Percentiles rank a stretch among this genome's conserved stretches.
Conservation (phyloP, 1,140 invertebrate species). For the Trachelipus rathkii region DNA sequence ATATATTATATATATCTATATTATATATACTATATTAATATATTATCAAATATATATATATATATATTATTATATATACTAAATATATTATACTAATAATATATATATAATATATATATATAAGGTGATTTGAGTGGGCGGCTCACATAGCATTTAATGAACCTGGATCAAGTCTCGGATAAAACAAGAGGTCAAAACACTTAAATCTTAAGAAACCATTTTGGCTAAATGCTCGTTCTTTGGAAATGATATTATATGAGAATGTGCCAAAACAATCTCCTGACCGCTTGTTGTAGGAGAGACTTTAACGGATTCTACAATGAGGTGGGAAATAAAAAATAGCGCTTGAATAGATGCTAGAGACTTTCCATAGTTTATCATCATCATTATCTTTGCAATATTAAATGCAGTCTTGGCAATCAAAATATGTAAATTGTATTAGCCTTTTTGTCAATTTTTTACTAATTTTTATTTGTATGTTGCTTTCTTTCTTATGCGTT, state of each 20-base stretch:
- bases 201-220: constrained; percentile 93
- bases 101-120: not conserved
- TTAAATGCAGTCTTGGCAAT: too few relatives aligned
- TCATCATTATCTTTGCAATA: too few relatives aligned
- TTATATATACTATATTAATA: constrained; percentile 1
- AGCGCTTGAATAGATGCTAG: too few relatives aligned
- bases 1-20: constrained; percentile 19
- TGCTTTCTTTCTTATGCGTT: too few relatives aligned
- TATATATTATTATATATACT: not conserved
- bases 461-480: too few relatives aligned
- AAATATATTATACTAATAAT: too few relatives aligned
- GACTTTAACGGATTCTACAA: constrained; percentile 98
- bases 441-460: too few relatives aligned
- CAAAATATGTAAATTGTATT: too few relatives aligned
- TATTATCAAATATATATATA: constrained; percentile 8
- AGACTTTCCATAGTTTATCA: too few relatives aligned
- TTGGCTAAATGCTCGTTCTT: constrained; percentile 98
- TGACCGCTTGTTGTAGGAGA: constrained; percentile 96
- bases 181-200: constrained; percentile 92
- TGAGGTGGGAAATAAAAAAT: too few relatives aligned
- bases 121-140: constrained; percentile 90
- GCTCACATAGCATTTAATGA: constrained; percentile 99
- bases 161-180: constrained; percentile 77
- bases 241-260: constrained; percentile 82
- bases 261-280: constrained; percentile 87